Evolutionary conservation across 1,140 invertebrate genomes (phyloP), one percentile per base, ranked within the genome.

Genomic region (Sitobion miscanthi): DNA sequence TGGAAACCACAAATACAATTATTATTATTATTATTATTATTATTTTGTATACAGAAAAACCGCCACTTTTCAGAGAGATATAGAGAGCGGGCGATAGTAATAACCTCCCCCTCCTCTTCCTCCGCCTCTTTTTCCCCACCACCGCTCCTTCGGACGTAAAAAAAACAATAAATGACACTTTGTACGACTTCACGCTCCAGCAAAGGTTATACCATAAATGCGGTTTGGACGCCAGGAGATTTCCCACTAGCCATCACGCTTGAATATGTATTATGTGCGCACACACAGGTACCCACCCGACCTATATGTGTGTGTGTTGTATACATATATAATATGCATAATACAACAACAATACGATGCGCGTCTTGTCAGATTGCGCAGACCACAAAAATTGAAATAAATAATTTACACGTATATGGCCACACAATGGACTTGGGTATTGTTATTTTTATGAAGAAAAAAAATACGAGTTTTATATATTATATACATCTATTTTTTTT

Each of bases 1-100:
- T 11, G 30, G 42, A n/a, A 91, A 91, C 90, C 90, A 35, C 90
- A 91, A 91, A 91, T 35, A 91, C 90, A 91, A 91, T 90, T 90
- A 90, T 90, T 52, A 14, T 35, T 38, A 91, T 90, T 90, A 90
- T 90, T 52, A 14, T 35, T 38, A 69, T 85, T 85, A 85, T 47
- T 47, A 54, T 47, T 47, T 11, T 47, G 85, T 49, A 20, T 57
- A 91, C 38, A 9, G 90, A 91, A 82, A 77, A 69, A 91, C 57
- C 90, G 25, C 57, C 38, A 69, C 42, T 25, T 42, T 85, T 83
- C 17, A 45, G 82, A 42, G 82, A 38, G 42, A 86, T 42, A 86
- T 42, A 11, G 83, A 45, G 25, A 86, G 25, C 35, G 38, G 25
- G 25, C 11, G 45, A 86, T 47, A 42, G 85, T 86, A 86, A 86